Conservation (phyloP, 1,140 invertebrate species). For the Drosophila burlai region DNA sequence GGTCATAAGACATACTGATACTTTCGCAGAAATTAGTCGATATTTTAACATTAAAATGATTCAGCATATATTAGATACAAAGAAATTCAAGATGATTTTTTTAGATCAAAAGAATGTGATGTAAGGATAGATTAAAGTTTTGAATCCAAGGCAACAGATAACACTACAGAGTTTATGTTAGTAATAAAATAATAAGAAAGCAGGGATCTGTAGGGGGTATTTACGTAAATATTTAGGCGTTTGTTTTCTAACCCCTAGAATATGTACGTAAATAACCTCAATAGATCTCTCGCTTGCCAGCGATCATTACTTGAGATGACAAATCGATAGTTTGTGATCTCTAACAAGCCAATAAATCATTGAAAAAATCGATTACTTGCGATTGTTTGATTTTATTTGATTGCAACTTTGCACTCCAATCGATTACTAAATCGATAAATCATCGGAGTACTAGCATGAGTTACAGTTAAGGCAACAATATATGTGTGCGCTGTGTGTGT, state of each 20-base stretch:
- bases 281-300: background rate
- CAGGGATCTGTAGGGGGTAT: too few species aligned
- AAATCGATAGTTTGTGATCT: slow-evolving; percentile 6
- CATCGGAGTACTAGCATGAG: slow-evolving; percentile 39
- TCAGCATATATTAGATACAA: background rate
- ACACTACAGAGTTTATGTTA: too few species aligned
- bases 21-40: too few species aligned
- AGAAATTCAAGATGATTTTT: background rate
- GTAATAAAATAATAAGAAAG: background rate
- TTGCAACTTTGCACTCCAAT: slow-evolving; percentile 37
- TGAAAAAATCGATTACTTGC: slow-evolving; percentile 12
- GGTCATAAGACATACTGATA: too few species aligned
- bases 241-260: too few species aligned
- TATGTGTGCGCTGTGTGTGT: slow-evolving; percentile 27
- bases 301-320: background rate
- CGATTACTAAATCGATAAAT: slow-evolving; percentile 47
- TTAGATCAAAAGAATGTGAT: background rate
- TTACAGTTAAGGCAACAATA: slow-evolving; percentile 33
- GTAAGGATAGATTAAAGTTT: background rate
- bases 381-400: slow-evolving; percentile 37
- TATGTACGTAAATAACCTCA: background rate
- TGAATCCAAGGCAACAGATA: background rate
- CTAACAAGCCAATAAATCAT: slow-evolving; percentile 11
- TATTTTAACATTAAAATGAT: too few species aligned
- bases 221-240: too few species aligned